Evolutionary conservation across 1,140 invertebrate species (phyloP).

Genomic region (Cataglyphis hispanica): DNA sequence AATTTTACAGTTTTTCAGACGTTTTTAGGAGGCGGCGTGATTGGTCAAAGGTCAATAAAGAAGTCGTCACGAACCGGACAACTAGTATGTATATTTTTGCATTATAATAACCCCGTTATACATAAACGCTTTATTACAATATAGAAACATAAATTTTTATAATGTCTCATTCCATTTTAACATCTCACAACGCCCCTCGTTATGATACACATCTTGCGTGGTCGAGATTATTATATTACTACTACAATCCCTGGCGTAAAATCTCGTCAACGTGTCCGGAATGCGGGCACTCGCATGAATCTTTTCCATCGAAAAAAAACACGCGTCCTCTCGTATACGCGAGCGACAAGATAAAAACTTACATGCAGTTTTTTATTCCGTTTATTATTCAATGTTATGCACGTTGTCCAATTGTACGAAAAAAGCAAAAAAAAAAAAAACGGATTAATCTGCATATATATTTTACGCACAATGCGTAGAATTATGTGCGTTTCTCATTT

Average conservation of each 20-base stretch:
- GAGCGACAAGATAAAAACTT: conserved; percentile 55
- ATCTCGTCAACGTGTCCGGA: conserved; percentile 36
- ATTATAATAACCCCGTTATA: conserved; percentile 79
- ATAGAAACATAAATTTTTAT: conserved; percentile 81
- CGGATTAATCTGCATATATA: background rate
- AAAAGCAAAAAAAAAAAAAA: background rate
- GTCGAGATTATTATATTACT: conserved; percentile 67
- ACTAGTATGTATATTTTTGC: conserved; percentile 80
- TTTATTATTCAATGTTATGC: conserved; percentile 29
- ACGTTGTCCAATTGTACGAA: conserved; percentile 11
- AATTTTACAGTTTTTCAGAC: background rate
- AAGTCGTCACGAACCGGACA: conserved; percentile 66
- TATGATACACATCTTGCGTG: conserved; percentile 69
- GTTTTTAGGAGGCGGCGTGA: conserved; percentile 11
- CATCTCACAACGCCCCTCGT: conserved; percentile 72
- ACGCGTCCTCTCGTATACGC: conserved; percentile 43
- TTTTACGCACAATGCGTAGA: background rate
- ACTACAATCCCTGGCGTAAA: conserved; percentile 60
- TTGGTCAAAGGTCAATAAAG: conserved; percentile 34
- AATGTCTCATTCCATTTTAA: conserved; percentile 78
- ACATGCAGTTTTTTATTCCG: conserved; percentile 45
- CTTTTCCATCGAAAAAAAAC: conserved; percentile 37
- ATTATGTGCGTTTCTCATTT: background rate
- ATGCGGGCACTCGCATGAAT: conserved; percentile 40
- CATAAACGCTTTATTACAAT: conserved; percentile 83